Conservation (phyloP, 2,113 vertebrate species). For the Ptychochromis oligacanthus region DNA sequence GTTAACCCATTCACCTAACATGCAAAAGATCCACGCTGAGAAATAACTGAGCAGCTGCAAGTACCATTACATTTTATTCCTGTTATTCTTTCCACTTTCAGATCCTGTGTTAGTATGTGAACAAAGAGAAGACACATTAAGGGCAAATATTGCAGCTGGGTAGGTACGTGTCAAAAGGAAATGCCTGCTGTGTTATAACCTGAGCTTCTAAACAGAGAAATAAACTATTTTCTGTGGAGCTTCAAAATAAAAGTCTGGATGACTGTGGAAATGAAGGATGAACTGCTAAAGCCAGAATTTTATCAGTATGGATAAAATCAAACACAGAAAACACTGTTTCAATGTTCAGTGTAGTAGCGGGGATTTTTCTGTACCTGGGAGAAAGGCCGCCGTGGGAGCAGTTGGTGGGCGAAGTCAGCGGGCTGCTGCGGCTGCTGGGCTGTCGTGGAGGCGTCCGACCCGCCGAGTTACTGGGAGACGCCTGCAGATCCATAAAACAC, state of each 20-base stretch:
- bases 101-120: background rate
- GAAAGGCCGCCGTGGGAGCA: slow-evolving; percentile 81
- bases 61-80: too few species aligned
- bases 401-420: slow-evolving; percentile 90
- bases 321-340: background rate
- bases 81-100: too few species aligned
- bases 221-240: background rate
- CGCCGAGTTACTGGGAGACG: slow-evolving; percentile 84
- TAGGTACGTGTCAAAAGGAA: too few species aligned
- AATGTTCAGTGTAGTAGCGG: background rate
- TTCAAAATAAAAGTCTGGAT: background rate
- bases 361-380: slow-evolving; percentile 64
- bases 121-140: background rate
- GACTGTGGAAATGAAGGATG: background rate
- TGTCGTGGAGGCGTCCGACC: slow-evolving; percentile 85
- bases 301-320: slow-evolving; percentile 1
- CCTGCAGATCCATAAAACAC: slow-evolving; percentile 66
- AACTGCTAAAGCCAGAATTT: background rate
- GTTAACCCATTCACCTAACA: background rate
- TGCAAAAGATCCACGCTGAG: too few species aligned
- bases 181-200: background rate
- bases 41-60: too few species aligned
- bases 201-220: background rate
- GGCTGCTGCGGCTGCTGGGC: slow-evolving; percentile 89
- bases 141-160: background rate